Base-by-base conservation (phyloP, 2,888 invertebrate genomes). In the Calameuta idolon region DNA sequence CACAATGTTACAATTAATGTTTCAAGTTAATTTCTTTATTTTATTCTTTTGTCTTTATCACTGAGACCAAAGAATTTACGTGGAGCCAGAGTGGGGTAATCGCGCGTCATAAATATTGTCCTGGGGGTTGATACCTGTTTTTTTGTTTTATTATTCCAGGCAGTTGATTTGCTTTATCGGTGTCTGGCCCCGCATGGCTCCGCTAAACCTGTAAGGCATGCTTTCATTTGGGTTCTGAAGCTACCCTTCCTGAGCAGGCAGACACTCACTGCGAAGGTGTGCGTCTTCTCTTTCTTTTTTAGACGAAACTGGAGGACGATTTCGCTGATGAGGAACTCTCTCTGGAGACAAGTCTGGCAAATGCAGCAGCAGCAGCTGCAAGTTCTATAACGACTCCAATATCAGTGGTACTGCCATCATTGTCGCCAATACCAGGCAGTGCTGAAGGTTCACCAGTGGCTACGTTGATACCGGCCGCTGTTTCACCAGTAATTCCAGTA, bases 121-220 rank as follows among this genome's bases (percentile, higher is more conserved):
- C 55, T 55, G 55, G 55, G 90, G 87, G 88, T 90, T 90, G 90
- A 90, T 90, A 89, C 88, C 88, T 88, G 89, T 90, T 90, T 90
- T 90, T 85, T 90, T 89, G 90, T 91, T 88, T 90, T 91, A 86
- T 91, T 89, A 91, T 91, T 91, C 85, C 91, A 91, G 91, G 90
- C 90, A 90, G 91, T 91, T 90, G 91, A 91, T 91, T 90, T 90
- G 89, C 90, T 91, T 91, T 91, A 90, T 91, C 90, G 91, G 89
- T 91, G 90, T 91, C 91, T 91, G 90, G 91, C 90, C 90, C 90
- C 91, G 90, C 90, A 91, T 90, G 90, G 91, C 90, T 90, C 91
- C 90, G 88, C 88, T 91, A 90, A 90, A 91, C 90, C 90, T 91
- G 91, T 91, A 91, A 91, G 90, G 91, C 91, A 91, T 91, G 91